phyloP scores from a whole-genome alignment of 1,140 invertebrate species.

The Sitophilus oryzae region DNA sequence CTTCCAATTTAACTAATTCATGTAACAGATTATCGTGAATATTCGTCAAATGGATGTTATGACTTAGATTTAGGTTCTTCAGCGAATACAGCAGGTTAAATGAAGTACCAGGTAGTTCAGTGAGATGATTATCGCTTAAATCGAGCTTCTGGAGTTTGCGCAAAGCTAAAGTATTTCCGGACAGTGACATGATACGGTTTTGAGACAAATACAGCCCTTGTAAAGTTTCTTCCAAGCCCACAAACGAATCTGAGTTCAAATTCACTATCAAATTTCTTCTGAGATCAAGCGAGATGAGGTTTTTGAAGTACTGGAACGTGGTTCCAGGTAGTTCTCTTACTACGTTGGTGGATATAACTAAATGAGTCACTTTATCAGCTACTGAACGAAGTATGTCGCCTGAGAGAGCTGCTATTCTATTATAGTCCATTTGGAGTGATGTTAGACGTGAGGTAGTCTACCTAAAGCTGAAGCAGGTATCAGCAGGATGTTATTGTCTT shows the following conservation, averaged over 20 bases:
- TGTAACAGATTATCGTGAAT: constrained; percentile 55
- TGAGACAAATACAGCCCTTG: constrained; percentile 67
- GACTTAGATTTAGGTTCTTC: constrained; percentile 70
- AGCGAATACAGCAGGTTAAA: constrained; percentile 65
- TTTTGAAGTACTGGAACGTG: constrained; percentile 72
- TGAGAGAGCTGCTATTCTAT: constrained; percentile 79
- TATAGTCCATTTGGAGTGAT: constrained; percentile 74
- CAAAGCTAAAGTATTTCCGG: constrained; percentile 59
- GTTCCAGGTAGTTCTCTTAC: constrained; percentile 76
- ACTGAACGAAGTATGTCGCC: constrained; percentile 66
- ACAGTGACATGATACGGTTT: constrained; percentile 65
- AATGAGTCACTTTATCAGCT: constrained; percentile 54
- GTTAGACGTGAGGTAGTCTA: constrained; percentile 65
- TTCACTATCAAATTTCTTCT: constrained; percentile 70
- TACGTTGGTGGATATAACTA: constrained; percentile 75
- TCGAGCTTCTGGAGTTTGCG: constrained; percentile 63
- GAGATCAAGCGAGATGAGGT: constrained; percentile 67
- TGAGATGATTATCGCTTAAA: constrained; percentile 72
- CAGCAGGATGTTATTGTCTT: constrained; percentile 81
- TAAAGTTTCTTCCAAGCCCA: constrained; percentile 66
- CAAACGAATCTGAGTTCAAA: constrained; percentile 67
- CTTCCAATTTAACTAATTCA: constrained; percentile 53
- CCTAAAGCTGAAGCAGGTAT: constrained; percentile 74
- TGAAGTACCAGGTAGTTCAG: constrained; percentile 58
- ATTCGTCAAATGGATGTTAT: constrained; percentile 62